Evolutionary conservation across 1,140 invertebrate species (phyloP), one percentile per base, ranked within the genome.

Genomic region (Gryllus bimaculatus): DNA sequence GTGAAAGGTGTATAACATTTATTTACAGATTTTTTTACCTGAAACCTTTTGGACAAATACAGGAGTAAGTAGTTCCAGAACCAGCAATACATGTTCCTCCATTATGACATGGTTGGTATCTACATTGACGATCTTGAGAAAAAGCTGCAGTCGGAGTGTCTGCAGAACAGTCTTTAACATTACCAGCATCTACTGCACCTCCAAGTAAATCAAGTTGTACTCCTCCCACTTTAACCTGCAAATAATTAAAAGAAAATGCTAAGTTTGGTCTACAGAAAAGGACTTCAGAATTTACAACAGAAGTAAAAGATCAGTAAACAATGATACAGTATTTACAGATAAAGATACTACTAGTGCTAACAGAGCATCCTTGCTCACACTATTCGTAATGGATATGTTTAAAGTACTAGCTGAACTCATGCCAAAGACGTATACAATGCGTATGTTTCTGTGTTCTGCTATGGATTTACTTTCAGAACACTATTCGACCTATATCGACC

Each of bases 121-220:
- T 85, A 84, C 90, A 91, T 79, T 85, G 83, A 18, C 83, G 21
- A 48, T 47, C 48, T 73, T 66, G 26, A 48, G 18, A 18, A 47
- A 78, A 39, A 13, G n/a, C 47, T 78, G 12, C 47, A n/a, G 20
- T 75, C 2, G 80, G n/a, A 39, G 47, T 20, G 7, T 83, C 82
- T 20, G 83, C 85, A 0, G 88, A 88, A 84, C 95, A 96, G 77
- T 96, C 92, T 75, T 90, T 88, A 7, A 96, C 88, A 84, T 94
- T 94, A 0, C 91, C 89, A 7, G 93, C 91, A 83, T 94, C 93
- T 18, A 90, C 85, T 8, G 91, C 89, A 26, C 91, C 90, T 66
- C 89, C 88, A 18, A 94, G 83, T 47, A 95, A 84, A 78, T 93
- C 88, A n/a, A 92, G 81, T 77, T 88, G 85, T 15, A 88, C 84